A percentile compares a stretch with the other conserved stretches of the same genome.
phyloP scores from a whole-genome alignment of 2,888 invertebrate genomes.

The Platycnemis pennipes region DNA sequence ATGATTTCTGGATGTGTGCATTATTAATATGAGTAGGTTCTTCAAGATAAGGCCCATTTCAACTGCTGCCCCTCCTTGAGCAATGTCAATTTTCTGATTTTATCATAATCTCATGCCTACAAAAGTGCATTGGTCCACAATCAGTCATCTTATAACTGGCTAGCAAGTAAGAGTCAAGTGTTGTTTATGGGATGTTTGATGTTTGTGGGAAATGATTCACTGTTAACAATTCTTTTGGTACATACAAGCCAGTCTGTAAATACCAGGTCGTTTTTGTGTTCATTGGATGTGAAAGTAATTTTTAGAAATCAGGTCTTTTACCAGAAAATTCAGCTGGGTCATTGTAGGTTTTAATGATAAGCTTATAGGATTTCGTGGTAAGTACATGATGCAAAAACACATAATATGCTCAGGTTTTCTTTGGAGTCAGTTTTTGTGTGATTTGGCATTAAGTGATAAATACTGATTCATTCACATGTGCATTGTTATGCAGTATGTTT shows the following conservation, averaged over 20 bases:
- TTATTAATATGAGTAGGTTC: no score
- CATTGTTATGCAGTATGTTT: neutral
- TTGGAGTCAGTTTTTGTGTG: neutral
- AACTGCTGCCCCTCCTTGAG: no score
- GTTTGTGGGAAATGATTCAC: neutral
- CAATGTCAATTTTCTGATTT: no score
- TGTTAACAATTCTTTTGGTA: neutral
- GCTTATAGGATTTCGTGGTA: neutral
- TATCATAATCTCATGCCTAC: no score
- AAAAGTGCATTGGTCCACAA: no score
- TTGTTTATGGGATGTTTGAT: neutral
- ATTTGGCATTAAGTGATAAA: neutral
- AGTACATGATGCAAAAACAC: neutral
- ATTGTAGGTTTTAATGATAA: neutral
- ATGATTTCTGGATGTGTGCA: no score
- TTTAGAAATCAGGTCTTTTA: neutral
- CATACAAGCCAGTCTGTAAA: neutral
- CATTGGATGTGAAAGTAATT: neutral
- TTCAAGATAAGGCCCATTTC: no score
- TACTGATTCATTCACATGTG: neutral
- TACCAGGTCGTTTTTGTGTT: neutral
- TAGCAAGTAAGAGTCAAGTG: no score
- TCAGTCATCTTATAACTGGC: no score
- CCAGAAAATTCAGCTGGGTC: neutral
- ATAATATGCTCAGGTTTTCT: neutral